Base-by-base conservation (phyloP, 1,140 invertebrate genomes). In the Papilio dardanus region DNA sequence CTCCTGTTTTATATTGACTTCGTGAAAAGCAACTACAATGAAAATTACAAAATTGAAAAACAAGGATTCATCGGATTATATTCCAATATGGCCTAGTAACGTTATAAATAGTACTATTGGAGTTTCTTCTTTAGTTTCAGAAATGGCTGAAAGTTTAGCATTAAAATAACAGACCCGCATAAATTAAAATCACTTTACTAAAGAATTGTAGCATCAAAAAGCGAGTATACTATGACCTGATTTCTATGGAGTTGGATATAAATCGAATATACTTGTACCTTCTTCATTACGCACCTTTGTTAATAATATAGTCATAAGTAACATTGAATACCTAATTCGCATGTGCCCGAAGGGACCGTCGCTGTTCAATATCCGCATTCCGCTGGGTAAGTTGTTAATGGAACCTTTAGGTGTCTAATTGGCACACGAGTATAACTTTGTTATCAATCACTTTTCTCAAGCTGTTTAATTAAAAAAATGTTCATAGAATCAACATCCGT, bases 301-400 rank as follows among this genome's bases (percentile, higher is more conserved):
- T 62, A 12, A 14, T 62, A 62, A 62, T 16, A 24, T 62, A 62
- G 12, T 62, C 24, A 62, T 62, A 62, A 28, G 54, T 62, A 12
- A 62, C 54, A 30, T 62, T 30, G 54, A 62, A 62, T 62, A 14
- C 24, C 54, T 62, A 62, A 62, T 62, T 28, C 30, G 1, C 12
- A 28, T 14, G 24, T 28, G 24, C 3, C 24, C 12, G 3, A 62
- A 62, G 54, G 24, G 54, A 62, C 54, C 54, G 16, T 30, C 24
- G 12, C 24, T 62, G 10, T 62, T 62, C 54, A 28, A 62, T 62
- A 14, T 62, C 54, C 54, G 21, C 10, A 30, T 30, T 62, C 24
- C 54, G 54, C 12, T 14, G 24, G 54, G 54, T 12, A 62, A 30
- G 7, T 54, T 54, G 24, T 54, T 8, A 54, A 24, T 24, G 50